Evolutionary conservation across 2,113 vertebrate genomes (phyloP).

Genomic region (Micronycteris hirsuta): DNA sequence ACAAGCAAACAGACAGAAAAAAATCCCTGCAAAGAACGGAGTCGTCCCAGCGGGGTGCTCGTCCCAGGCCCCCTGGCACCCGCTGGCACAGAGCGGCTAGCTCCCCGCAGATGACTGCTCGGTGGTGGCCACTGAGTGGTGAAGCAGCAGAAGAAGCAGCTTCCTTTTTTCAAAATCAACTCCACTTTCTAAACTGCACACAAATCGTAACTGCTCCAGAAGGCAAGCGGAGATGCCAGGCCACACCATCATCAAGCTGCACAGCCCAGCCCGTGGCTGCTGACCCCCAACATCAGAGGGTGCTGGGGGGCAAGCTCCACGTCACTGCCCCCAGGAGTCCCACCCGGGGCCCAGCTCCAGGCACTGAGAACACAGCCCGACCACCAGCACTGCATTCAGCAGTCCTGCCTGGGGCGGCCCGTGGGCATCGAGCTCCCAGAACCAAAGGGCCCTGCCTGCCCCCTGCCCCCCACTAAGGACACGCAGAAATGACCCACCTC

Average conservation of each 20-base stretch:
- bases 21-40: not conserved
- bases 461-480: not conserved
- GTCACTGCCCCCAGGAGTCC: not conserved
- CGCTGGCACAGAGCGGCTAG: not conserved
- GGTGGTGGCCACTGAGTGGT: not conserved
- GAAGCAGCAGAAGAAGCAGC: not conserved
- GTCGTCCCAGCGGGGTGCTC: fast-evolving
- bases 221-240: not conserved
- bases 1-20: not conserved
- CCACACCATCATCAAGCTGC: no score
- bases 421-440: not conserved
- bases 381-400: not conserved
- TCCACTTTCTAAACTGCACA: not conserved
- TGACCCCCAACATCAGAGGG: not conserved
- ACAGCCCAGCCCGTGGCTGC: fast-evolving
- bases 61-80: not conserved
- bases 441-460: not conserved
- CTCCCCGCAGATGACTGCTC: not conserved
- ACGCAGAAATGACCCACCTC: not conserved
- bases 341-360: not conserved
- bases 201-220: not conserved
- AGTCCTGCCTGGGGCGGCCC: not conserved
- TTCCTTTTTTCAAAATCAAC: not conserved
- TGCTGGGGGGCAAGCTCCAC: not conserved
- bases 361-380: not conserved